Base-by-base conservation (phyloP, 2,888 invertebrate species). In the Crocallis elinguaria region DNA sequence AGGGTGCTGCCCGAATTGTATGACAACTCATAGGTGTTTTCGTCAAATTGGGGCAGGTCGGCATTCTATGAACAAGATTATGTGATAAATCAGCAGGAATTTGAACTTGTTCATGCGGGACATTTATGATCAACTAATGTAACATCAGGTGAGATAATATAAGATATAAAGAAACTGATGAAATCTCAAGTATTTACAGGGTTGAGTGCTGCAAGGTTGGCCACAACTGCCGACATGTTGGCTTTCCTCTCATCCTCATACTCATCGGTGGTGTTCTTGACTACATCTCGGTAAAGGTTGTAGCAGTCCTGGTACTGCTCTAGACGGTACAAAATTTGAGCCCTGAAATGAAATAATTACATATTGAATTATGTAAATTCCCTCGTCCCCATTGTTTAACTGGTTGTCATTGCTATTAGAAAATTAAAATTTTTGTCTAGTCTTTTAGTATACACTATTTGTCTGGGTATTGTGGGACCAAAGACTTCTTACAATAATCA, bases 211-310 rank as follows among this genome's bases (percentile, higher is more conserved):
- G 93, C 93, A 38, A 98, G 88, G 73, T 97, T 96, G 1, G 97
- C 97, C 43, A 96, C 93, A 39, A 97, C 98, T 0, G 99, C 99
- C 39, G 97, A 94, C 79, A 99, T 93, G 90, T 99, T 99, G 0
- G 99, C 96, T 77, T 96, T 95, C 57, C 99, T 93, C 85, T 99
- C 99, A 77, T 98, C 97, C 80, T 98, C 98, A 92, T 97, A 99
- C 45, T 99, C 98, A 91, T 99, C 98, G 48, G 94, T 94, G 36
- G 95, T 95, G 73, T 97, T 97, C 82, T 97, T 97, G n/a, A 98
- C 95, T 3, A 99, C 94, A 61, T 97, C 96, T 62, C 95, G 94
- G 79, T 99, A 99, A 0, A 96, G 89, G 37, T 95, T 93, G 75
- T 96, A 96, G 73, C 98, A 97, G 56, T 98, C 97, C 55, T 96